Evolutionary conservation across 2,888 invertebrate genomes (phyloP), one percentile per base, ranked within the genome.

Genomic region (Euspilapteryx auroguttella): DNA sequence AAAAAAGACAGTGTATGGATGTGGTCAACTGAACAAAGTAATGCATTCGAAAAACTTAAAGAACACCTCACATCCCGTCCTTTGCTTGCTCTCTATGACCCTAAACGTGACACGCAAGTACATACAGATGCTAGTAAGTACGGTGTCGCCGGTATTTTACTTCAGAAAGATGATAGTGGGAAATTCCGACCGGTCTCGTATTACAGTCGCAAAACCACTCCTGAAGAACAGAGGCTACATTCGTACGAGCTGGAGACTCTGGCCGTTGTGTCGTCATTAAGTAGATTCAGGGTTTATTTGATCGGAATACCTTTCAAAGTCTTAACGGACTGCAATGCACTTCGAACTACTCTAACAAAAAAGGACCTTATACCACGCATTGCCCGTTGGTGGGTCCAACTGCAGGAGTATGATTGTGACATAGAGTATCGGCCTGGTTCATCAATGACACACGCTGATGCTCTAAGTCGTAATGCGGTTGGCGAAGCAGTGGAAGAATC

Each of bases 381-480:
- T 23, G 23, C 23, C 5, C 14, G 28, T 3, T 28, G 28, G 28
- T 28, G 29, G n/a, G n/a, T n/a, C n/a, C n/a, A n/a, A n/a, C n/a
- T n/a, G n/a, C n/a, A n/a, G n/a, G n/a, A n/a, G n/a, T 29, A 24
- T 21, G 29, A 29, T 20, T 29, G 29, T 12, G 12, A 10, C 2
- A 25, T 29, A n/a, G 29, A 24, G 6, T 29, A 29, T 9, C 10
- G 29, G n/a, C 25, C 29, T 12, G 29, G 28, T 6, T n/a, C 28
- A 14, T 24, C 23, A n/a, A 28, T 28, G 28, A 6, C 28, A 14
- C 28, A 28, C 13, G 28, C 23, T 6, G 28, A 28, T 15, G 28
- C 28, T 8, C 28, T 28, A 14, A 28, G 28, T 14, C 29, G 29
- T 9, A 23, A 13, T 20, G 20, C 29, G 4, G 25, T 29, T 9